Evolutionary conservation across 2,113 vertebrate genomes (phyloP).

Genomic region (Amphilophus citrinellus): DNA sequence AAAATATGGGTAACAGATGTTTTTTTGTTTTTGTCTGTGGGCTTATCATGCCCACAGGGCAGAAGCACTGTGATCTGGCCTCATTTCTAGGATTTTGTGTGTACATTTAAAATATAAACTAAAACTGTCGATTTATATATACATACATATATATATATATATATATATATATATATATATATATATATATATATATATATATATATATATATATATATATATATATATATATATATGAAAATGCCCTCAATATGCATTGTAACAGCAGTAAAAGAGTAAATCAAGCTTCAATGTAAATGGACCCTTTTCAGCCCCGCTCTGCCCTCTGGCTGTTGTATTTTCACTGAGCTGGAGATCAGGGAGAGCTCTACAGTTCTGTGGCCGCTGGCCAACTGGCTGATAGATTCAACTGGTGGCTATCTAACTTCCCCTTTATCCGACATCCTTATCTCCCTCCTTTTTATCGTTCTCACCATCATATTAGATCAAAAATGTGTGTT

Average conservation of each 20-base stretch:
- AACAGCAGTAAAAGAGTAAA: slow-evolving; percentile 25
- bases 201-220: no score
- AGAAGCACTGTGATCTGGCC: slow-evolving; percentile 20
- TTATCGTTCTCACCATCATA: slow-evolving; percentile 22
- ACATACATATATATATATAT: no score
- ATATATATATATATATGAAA: no score
- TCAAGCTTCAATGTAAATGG: slow-evolving; percentile 21
- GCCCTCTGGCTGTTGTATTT: slow-evolving; percentile 63
- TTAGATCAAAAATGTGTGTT: not conserved
- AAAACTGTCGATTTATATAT: not conserved
- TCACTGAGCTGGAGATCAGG: slow-evolving; percentile 59
- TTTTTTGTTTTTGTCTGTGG: slow-evolving; percentile 60
- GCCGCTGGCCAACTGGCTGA: slow-evolving; percentile 65
- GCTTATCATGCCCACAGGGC: slow-evolving; percentile 46
- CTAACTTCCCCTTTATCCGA: slow-evolving; percentile 53
- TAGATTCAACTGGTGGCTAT: slow-evolving; percentile 65
- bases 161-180: no score
- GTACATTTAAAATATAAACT: slow-evolving; percentile 11
- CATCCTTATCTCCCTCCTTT: slow-evolving; percentile 27
- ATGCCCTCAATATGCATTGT: not conserved
- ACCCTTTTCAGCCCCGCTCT: slow-evolving; percentile 32
- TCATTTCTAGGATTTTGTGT: slow-evolving; percentile 13
- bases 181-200: no score
- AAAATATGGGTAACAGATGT: slow-evolving; percentile 74
- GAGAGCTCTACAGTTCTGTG: slow-evolving; percentile 36